Evolutionary conservation across 1,140 invertebrate genomes (phyloP).

Genomic region (Rhynchophorus ferrugineus): DNA sequence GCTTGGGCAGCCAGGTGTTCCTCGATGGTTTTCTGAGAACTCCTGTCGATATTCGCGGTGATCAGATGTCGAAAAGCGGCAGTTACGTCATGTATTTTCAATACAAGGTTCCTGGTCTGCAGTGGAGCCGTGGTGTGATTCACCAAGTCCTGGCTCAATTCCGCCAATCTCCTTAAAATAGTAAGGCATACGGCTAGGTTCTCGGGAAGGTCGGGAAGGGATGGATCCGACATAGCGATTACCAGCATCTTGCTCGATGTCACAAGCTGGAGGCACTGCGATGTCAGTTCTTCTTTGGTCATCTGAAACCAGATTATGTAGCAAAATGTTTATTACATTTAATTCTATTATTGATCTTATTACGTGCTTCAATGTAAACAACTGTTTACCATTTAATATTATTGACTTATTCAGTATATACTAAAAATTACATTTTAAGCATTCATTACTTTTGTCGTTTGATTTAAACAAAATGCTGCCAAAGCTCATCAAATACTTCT

Average conservation of each 20-base stretch:
- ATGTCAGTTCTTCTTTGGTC: constrained; percentile 68
- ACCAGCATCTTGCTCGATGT: constrained; percentile 77
- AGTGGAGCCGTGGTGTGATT: constrained; percentile 65
- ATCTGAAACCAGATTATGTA: constrained; percentile 41
- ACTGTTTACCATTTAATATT: no score
- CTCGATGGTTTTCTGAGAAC: constrained; percentile 45
- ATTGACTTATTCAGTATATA: no score
- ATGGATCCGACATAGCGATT: constrained; percentile 61
- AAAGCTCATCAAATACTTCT: no score
- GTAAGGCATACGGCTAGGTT: constrained; percentile 64
- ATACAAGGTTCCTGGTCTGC: constrained; percentile 70
- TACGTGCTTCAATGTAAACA: no score
- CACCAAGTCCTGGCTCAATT: constrained; percentile 63
- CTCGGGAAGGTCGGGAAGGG: constrained; percentile 49
- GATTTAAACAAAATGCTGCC: no score
- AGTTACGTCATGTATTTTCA: constrained; percentile 71
- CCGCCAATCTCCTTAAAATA: constrained; percentile 57
- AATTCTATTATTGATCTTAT: no score
- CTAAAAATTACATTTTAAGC: no score
- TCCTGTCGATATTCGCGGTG: constrained; percentile 50
- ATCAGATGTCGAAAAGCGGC: constrained; percentile 66
- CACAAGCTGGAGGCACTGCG: constrained; percentile 71
- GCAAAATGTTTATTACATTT: neutral
- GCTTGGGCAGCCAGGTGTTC: constrained; percentile 64
- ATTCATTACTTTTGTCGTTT: no score